Percentiles rank a stretch among this genome's conserved stretches.
Evolutionary conservation across 2,888 invertebrate species (phyloP).

Genomic region (Microchrysa polita): DNA sequence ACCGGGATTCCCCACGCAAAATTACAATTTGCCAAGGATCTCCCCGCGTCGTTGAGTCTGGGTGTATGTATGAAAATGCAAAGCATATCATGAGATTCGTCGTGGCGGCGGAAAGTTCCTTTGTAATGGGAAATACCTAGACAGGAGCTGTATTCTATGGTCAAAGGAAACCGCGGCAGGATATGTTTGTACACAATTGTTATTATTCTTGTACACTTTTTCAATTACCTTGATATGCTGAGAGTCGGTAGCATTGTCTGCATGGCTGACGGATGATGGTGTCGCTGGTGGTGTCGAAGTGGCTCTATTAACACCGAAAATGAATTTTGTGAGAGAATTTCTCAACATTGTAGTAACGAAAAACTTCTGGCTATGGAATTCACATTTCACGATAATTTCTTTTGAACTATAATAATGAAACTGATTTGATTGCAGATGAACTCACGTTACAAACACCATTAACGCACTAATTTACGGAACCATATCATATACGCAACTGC

Average conservation of each 20-base stretch:
- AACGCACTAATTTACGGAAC: neutral
- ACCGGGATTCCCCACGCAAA: neutral
- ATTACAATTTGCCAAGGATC: constrained; percentile 3
- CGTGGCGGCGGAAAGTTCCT: neutral
- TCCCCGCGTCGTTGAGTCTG: too few relatives aligned
- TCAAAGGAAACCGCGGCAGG: neutral
- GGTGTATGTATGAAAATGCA: too few relatives aligned
- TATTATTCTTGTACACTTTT: constrained; percentile 22
- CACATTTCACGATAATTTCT: neutral
- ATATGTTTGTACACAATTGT: constrained; percentile 27
- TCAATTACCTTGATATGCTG: constrained; percentile 14
- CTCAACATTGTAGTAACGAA: constrained; percentile 11
- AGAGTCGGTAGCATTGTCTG: constrained; percentile 1
- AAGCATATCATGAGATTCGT: neutral
- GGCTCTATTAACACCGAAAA: constrained; percentile 27
- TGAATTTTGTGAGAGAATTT: constrained; percentile 30
- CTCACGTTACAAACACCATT: neutral
- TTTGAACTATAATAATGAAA: too few relatives aligned
- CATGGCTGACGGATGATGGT: neutral
- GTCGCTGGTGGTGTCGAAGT: constrained; percentile 4
- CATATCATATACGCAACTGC: constrained; percentile 22
- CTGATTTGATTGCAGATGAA: too few relatives aligned
- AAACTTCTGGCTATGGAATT: neutral
- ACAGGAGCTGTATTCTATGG: neutral
- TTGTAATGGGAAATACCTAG: neutral